These are phyloP conservation scores for Chrysomallon squamiferum DNA, from an alignment of 1,140 invertebrate genomes.

Conservation along the genomic window DNA sequence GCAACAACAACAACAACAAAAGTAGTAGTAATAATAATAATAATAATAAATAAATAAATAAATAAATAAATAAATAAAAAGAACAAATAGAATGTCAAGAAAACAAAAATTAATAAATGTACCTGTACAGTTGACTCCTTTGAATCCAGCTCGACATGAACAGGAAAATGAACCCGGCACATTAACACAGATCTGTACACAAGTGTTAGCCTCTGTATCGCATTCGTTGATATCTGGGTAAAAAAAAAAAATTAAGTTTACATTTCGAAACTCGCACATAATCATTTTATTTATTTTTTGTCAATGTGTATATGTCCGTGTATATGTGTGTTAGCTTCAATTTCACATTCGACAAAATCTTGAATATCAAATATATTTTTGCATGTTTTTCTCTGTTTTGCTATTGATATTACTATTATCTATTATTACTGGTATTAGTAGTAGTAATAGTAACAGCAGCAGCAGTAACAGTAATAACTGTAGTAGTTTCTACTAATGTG, in stretches of 20 bases:
- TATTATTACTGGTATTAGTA: no score
- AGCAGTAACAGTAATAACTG: no score
- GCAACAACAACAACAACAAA: neutral
- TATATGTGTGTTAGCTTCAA: neutral
- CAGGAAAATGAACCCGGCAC: slow-evolving; percentile 10
- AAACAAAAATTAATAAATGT: neutral
- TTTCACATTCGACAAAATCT: neutral
- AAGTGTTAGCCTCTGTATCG: neutral
- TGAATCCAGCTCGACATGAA: slow-evolving; percentile 11
- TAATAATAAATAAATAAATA: neutral
- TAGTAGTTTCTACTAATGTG: no score
- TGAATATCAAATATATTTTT: no score
- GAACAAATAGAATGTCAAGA: neutral
- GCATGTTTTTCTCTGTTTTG: no score
- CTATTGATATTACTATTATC: no score
- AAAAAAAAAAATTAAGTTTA: neutral
- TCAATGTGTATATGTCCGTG: neutral
- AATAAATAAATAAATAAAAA: neutral
- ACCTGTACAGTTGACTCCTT: neutral
- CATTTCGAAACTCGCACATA: neutral
- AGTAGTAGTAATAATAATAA: no score
- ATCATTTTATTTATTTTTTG: neutral
- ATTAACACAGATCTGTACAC: slow-evolving; percentile 15
- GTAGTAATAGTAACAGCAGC: no score
- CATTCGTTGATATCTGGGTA: slow-evolving; percentile 22